Conservation (phyloP, 2,113 vertebrate genomes). For the Myotis davidii region DNA sequence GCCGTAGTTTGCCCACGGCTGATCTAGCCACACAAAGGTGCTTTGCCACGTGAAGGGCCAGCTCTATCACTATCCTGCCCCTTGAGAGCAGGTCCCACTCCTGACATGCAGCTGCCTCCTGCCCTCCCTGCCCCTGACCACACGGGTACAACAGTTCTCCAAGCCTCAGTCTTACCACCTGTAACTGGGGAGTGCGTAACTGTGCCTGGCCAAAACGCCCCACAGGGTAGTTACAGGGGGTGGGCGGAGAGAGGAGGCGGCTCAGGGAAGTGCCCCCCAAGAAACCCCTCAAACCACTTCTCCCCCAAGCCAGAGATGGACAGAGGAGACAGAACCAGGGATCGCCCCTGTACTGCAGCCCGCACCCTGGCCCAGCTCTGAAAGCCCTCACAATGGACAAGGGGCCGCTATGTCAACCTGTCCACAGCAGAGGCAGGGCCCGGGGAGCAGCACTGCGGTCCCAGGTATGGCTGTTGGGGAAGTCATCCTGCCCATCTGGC, state of each 20-base stretch:
- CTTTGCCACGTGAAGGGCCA: not conserved
- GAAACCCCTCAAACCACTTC: not conserved
- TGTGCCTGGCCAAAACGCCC: not conserved
- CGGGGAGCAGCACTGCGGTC: not conserved
- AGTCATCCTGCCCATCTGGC: not conserved
- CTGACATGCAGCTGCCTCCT: not conserved
- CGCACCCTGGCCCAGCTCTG: not conserved
- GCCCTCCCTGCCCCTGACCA: not conserved
- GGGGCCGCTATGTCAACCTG: too few species aligned
- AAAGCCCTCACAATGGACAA: not conserved
- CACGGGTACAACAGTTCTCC: too few species aligned
- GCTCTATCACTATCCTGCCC: too few species aligned
- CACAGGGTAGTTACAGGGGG: rapidly evolving
- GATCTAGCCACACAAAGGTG: not conserved
- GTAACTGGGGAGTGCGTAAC: not conserved
- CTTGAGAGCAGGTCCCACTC: not conserved
- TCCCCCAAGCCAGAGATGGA: not conserved
- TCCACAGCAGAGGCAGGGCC: not conserved
- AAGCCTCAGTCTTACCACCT: not conserved
- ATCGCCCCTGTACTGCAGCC: not conserved
- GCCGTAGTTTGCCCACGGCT: too few species aligned
- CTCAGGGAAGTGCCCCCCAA: not conserved
- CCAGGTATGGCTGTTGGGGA: not conserved
- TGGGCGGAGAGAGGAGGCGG: not conserved
- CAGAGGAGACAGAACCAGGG: not conserved